phyloP scores from a whole-genome alignment of 2,113 vertebrate species.

The Tupaia chinensis region DNA sequence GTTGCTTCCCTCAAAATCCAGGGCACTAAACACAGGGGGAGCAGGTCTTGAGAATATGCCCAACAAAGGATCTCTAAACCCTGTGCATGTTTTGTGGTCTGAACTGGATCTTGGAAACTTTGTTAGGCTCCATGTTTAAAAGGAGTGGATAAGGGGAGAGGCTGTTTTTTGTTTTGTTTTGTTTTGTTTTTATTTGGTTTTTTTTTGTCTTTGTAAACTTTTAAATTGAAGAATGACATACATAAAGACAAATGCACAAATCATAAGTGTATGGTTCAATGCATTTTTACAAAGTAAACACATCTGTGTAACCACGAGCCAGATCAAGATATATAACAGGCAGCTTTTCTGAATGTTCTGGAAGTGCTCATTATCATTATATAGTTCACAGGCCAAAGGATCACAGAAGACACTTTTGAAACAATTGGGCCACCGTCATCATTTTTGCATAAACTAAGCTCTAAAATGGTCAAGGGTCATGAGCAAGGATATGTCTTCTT shows the following conservation, averaged over 20 bases:
- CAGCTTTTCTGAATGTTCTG: constrained; percentile 38
- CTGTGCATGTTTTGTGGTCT: not conserved
- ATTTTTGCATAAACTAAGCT: constrained; percentile 62
- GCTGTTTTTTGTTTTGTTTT: constrained; percentile 2
- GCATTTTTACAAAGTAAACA: constrained; percentile 52
- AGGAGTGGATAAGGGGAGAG: not conserved
- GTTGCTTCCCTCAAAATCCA: not conserved
- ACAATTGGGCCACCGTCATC: constrained; percentile 5
- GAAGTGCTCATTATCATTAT: constrained; percentile 51
- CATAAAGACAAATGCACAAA: constrained; percentile 47
- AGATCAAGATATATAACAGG: constrained; percentile 40
- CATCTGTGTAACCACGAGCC: constrained; percentile 43
- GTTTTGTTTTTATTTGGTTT: constrained; percentile 7
- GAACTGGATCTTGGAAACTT: constrained; percentile 48
- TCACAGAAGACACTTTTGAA: constrained; percentile 59
- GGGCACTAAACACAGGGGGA: not conserved
- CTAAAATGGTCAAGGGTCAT: not conserved
- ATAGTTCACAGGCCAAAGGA: constrained; percentile 28
- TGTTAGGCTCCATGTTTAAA: not conserved
- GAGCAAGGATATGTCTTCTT: not conserved
- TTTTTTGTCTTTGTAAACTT: constrained; percentile 15
- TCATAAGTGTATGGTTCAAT: constrained; percentile 3
- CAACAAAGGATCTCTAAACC: not conserved
- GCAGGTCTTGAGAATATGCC: not conserved
- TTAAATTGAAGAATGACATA: constrained; percentile 43